Evolutionary conservation across 2,797 vertebrate species (phyloP).

Genomic region (Brotula barbata): DNA sequence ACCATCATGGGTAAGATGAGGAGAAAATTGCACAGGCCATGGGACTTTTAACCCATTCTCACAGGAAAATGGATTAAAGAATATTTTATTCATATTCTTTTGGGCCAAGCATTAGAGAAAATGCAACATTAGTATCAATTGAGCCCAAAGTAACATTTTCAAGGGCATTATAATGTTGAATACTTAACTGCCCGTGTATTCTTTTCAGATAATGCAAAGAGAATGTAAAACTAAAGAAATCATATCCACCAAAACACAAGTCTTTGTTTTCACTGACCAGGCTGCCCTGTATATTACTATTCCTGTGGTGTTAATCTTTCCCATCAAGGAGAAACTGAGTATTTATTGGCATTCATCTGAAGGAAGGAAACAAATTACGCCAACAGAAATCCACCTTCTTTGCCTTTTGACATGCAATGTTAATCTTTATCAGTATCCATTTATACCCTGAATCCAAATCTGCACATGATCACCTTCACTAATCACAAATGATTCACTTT

Average conservation of each 20-base stretch:
- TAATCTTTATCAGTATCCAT: too few relatives aligned
- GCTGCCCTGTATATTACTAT: background rate
- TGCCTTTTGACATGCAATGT: conserved; percentile 26
- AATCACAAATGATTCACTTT: conserved; percentile 51
- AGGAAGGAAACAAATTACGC: conserved; percentile 38
- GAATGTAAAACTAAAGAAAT: conserved; percentile 10
- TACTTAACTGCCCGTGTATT: conserved; percentile 23
- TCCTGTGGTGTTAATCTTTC: conserved; percentile 1
- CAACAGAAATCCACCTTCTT: conserved; percentile 15
- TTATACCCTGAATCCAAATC: conserved; percentile 34
- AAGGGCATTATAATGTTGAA: background rate
- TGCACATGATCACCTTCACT: conserved; percentile 51
- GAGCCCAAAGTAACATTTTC: conserved; percentile 11
- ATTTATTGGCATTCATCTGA: conserved; percentile 23
- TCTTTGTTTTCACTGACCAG: background rate
- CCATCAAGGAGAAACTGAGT: too few relatives aligned
- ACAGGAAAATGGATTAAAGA: conserved; percentile 45
- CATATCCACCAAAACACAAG: background rate
- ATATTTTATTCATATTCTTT: conserved; percentile 10
- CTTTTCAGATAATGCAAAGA: conserved; percentile 16
- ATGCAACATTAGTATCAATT: conserved; percentile 41
- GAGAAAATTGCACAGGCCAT: conserved; percentile 22
- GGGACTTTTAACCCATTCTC: conserved; percentile 28
- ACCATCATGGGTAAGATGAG: conserved; percentile 93
- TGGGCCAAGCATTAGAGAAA: conserved; percentile 22